A percentile compares a stretch with the other conserved stretches of the same genome.
Evolutionary conservation across 2,113 vertebrate genomes (phyloP).

Genomic region (Seriola rivoliana): DNA sequence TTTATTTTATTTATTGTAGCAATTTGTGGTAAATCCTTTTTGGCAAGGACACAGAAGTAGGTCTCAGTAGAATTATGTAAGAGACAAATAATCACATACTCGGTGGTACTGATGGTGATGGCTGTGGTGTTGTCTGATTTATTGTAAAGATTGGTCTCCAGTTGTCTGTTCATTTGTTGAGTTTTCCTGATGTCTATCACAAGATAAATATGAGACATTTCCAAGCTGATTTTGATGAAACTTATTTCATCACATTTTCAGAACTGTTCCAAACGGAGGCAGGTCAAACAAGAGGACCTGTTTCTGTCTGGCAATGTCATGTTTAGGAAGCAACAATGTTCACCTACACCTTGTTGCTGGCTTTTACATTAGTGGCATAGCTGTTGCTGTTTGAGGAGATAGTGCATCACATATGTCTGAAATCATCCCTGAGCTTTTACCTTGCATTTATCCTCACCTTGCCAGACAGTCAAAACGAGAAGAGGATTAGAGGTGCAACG

Average conservation of each 20-base stretch:
- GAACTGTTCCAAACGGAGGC: not conserved
- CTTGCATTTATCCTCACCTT: slow-evolving; percentile 54
- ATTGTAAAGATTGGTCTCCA: not conserved
- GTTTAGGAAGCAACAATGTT: not conserved
- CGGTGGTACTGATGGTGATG: not conserved
- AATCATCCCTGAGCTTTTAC: slow-evolving; percentile 39
- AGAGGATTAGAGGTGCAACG: slow-evolving; percentile 53
- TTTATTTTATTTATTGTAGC: not conserved
- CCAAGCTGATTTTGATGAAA: not conserved
- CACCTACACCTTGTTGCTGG: not conserved
- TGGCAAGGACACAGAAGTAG: too few species aligned
- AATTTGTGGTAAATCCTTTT: not conserved
- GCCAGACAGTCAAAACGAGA: slow-evolving; percentile 32
- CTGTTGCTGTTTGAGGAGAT: slow-evolving; percentile 15
- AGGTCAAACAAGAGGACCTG: not conserved
- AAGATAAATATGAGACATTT: not conserved
- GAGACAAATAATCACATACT: not conserved
- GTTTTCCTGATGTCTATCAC: not conserved
- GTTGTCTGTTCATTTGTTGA: not conserved
- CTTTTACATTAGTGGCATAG: not conserved
- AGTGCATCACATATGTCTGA: slow-evolving; percentile 30
- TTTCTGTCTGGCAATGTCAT: not conserved
- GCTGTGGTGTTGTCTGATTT: not conserved
- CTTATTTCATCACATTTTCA: not conserved
- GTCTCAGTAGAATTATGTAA: not conserved